Evolutionary conservation across 2,797 vertebrate species (phyloP).

Genomic region (Synaphobranchus kaupii): DNA sequence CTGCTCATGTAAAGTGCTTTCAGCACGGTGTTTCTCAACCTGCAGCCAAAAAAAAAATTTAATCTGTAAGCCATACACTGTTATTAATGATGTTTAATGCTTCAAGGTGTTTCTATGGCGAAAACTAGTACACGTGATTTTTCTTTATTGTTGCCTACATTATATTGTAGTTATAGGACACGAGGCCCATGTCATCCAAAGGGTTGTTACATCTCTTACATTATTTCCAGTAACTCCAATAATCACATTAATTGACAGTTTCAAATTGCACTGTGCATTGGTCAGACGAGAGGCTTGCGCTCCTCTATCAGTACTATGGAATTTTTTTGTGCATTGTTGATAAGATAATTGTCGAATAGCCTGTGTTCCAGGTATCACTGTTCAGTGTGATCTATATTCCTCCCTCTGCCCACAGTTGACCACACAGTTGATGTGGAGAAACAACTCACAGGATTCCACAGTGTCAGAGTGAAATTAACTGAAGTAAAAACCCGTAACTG

Average conservation of each 20-base stretch:
- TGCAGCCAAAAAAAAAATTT: too few species aligned
- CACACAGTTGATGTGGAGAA: conserved; percentile 85
- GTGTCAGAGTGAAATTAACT: conserved; percentile 70
- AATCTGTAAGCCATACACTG: too few species aligned
- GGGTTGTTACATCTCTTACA: too few species aligned
- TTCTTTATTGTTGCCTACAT: too few species aligned
- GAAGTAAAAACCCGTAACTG: neutral
- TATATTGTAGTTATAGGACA: too few species aligned
- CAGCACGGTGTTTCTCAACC: too few species aligned
- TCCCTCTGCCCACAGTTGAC: conserved; percentile 82
- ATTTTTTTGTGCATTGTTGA: conserved; percentile 29
- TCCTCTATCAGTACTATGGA: too few species aligned
- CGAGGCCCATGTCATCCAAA: too few species aligned
- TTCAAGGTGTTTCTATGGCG: too few species aligned
- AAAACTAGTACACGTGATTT: too few species aligned
- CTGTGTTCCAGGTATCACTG: conserved; percentile 66
- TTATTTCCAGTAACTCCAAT: neutral
- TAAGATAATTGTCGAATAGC: conserved; percentile 89
- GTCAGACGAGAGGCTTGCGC: neutral
- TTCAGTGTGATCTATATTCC: conserved; percentile 77
- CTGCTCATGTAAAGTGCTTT: neutral
- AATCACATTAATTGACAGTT: too few species aligned
- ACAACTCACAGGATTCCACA: conserved; percentile 81
- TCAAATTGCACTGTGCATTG: neutral
- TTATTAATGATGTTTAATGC: too few species aligned